phyloP scores from a whole-genome alignment of 2,797 vertebrate genomes.

The Pachyuromys duprasi region DNA sequence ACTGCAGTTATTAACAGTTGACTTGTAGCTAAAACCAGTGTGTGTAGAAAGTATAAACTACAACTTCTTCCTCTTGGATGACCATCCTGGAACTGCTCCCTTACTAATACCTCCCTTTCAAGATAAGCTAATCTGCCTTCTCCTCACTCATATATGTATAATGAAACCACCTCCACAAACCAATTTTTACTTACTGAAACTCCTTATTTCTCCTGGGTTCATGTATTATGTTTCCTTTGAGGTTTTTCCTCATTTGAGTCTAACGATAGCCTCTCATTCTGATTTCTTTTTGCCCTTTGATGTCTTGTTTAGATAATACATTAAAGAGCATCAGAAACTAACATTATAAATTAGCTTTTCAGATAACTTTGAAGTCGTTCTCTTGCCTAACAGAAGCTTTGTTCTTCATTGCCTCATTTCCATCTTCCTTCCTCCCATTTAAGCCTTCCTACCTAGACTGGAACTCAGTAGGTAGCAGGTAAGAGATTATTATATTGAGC shows the following conservation, averaged over 20 bases:
- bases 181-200: constrained; percentile 1
- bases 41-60: neutral
- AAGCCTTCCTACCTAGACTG: neutral
- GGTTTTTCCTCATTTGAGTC: neutral
- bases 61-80: neutral
- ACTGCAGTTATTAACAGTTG: neutral
- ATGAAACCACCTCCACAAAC: neutral
- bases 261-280: constrained; percentile 18
- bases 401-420: constrained; percentile 35
- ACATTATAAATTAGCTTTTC: constrained; percentile 63
- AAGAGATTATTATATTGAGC: constrained; percentile 47
- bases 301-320: constrained; percentile 54
- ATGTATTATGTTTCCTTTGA: constrained; percentile 19
- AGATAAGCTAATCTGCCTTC: neutral
- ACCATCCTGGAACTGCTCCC: neutral
- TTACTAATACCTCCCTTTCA: neutral
- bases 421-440: neutral
- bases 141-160: neutral
- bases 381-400: neutral
- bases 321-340: constrained; percentile 67
- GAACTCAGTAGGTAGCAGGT: neutral
- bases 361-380: constrained; percentile 45
- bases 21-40: neutral
- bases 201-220: neutral
- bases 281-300: constrained; percentile 57